Base-by-base conservation (phyloP, 64 coral and sea anemone species). In the Actinia equina region DNA sequence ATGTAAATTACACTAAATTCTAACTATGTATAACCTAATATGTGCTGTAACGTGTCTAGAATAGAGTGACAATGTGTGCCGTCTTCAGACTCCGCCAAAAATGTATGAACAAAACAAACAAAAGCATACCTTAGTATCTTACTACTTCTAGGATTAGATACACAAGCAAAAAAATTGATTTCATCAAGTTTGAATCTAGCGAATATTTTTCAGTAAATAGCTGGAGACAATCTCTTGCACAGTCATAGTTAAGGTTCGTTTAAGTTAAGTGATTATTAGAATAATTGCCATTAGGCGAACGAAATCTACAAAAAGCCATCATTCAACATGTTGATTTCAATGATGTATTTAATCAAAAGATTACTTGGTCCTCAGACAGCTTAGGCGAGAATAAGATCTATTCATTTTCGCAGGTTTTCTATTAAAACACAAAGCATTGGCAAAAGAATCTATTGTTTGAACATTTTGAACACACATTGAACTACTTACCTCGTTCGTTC, bases 401-500 rank as follows among this genome's bases (percentile, higher is more conserved):
- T 12, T 41, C 19, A 1, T 65, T 44, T 15, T 77, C 27, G 61
- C 27, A 51, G 49, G 82, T 14, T 90, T 55, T 42, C 27, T 55
- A 55, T 55, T 76, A 71, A 85, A 55, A 30, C 17, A 61, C 59
- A 79, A 85, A 91, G 58, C 69, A 71, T 84, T 44, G 27, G 42
- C 63, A 79, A 60, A 91, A 85, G 77, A 53, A 79, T 26, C 25
- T 74, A 88, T 61, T 41, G 20, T 52, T 10, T 7, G 17, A 25
- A 85, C 26, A n/a, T 26, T 79, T 93, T 78, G 85, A 79, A 85
- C 64, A 56, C 59, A 56, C 25, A 74, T 74, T 74, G 69, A 26
- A 52, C 43, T 43, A 93, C 94, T 93, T 84, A 96, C 94, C 94
- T 93, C 94, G 62, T 93, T 93, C 41, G 94, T 93, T 88, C 94